phyloP scores from a whole-genome alignment of 2,888 invertebrate species.

The Thyatira batis region DNA sequence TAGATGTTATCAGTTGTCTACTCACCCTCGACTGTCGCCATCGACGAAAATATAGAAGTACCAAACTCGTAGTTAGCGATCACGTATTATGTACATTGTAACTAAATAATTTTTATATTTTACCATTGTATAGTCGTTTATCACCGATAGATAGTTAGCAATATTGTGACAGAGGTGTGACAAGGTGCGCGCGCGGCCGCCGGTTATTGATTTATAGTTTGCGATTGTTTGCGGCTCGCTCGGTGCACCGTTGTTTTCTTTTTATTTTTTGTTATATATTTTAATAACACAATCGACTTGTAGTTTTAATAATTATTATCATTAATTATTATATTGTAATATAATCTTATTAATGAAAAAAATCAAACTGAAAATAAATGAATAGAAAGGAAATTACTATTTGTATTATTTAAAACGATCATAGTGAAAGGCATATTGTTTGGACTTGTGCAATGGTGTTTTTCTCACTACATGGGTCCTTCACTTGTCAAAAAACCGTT shows the following conservation, averaged over 20 bases:
- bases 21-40: slow-evolving; percentile 51
- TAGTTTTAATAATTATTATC: slow-evolving; percentile 82
- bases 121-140: slow-evolving; percentile 81
- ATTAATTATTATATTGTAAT: slow-evolving; percentile 82
- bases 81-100: slow-evolving; percentile 81
- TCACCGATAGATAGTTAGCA: slow-evolving; percentile 73
- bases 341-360: slow-evolving; percentile 82
- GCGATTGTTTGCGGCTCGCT: slow-evolving; percentile 55
- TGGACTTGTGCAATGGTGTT: too few species aligned
- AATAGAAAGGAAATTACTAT: slow-evolving; percentile 70
- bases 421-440: slow-evolving; percentile 1
- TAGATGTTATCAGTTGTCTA: slow-evolving; percentile 54
- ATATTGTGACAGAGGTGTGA: slow-evolving; percentile 60
- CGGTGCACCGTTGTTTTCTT: slow-evolving; percentile 73
- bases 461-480: too few species aligned
- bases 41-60: slow-evolving; percentile 75
- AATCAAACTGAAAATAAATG: slow-evolving; percentile 81
- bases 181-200: slow-evolving; percentile 40
- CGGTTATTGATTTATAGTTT: slow-evolving; percentile 48
- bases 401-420: slow-evolving; percentile 20
- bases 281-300: slow-evolving; percentile 81
- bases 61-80: slow-evolving; percentile 80
- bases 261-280: slow-evolving; percentile 80
- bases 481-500: too few species aligned
- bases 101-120: slow-evolving; percentile 79